Percentiles rank a stretch among this genome's conserved stretches.
Evolutionary conservation across 2,113 vertebrate genomes (phyloP).

Genomic region (Fulmarus glacialis): DNA sequence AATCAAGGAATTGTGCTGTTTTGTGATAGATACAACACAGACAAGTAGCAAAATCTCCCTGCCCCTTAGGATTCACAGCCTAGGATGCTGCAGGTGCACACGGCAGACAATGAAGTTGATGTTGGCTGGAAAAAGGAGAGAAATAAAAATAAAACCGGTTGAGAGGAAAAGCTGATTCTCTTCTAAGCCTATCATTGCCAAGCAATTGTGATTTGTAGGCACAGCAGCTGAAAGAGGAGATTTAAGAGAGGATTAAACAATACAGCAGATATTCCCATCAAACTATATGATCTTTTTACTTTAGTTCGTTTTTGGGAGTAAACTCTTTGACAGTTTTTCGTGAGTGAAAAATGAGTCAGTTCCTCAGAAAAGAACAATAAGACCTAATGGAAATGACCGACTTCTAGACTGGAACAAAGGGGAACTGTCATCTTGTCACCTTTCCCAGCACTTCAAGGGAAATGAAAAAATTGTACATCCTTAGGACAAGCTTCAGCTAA

Average conservation of each 20-base stretch:
- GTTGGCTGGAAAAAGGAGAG: neutral
- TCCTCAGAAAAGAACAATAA: neutral
- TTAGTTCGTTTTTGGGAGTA: neutral
- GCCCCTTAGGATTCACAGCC: neutral
- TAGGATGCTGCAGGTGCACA: neutral
- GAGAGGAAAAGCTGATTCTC: neutral
- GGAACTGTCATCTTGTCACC: neutral
- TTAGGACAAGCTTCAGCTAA: neutral
- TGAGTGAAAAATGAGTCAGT: slow-evolving; percentile 12
- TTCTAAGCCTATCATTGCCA: neutral
- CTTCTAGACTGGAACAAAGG: neutral
- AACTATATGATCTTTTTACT: neutral
- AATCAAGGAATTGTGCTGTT: neutral
- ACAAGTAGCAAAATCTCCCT: neutral
- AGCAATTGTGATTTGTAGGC: neutral
- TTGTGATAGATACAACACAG: neutral
- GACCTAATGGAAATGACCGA: neutral
- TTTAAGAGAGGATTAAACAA: slow-evolving; percentile 35
- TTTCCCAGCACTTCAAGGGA: neutral
- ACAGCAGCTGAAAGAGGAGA: neutral
- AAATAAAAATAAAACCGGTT: neutral
- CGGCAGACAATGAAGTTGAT: neutral
- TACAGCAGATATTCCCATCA: neutral
- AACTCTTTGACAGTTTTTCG: neutral
- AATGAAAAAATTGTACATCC: neutral